Conservation (phyloP, 2,797 vertebrate species). For the Pogonophryne albipinna region DNA sequence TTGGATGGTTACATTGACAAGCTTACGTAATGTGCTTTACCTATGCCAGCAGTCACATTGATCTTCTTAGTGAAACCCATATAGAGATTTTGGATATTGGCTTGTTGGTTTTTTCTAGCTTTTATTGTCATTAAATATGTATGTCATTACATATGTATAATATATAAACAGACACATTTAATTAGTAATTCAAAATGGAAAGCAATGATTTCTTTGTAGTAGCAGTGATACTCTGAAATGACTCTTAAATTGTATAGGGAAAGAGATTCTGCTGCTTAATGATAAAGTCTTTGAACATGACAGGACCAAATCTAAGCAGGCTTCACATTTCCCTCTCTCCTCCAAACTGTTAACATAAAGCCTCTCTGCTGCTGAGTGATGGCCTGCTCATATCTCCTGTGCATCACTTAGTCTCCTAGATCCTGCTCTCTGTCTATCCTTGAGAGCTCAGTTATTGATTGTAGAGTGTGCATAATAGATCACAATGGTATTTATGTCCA, state of each 20-base stretch:
- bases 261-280: neutral
- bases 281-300: neutral
- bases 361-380: slow-evolving; percentile 20
- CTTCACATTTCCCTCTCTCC: neutral
- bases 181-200: slow-evolving; percentile 2
- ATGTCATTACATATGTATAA: neutral
- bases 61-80: slow-evolving; percentile 11
- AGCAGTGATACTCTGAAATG: neutral
- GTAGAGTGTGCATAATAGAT: slow-evolving; percentile 58
- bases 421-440: slow-evolving; percentile 34
- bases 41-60: slow-evolving; percentile 17
- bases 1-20: slow-evolving; percentile 24
- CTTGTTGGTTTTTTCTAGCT: neutral
- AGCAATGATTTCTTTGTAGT: neutral
- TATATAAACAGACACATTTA: neutral
- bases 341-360: slow-evolving; percentile 5
- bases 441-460: slow-evolving; percentile 53
- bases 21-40: slow-evolving; percentile 9
- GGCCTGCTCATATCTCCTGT: slow-evolving; percentile 8
- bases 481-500: slow-evolving; percentile 27
- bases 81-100: neutral
- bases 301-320: slow-evolving; percentile 2
- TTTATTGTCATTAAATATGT: neutral
- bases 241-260: neutral
- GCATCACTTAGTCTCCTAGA: slow-evolving; percentile 50